Evolutionary conservation across 2,888 invertebrate genomes (phyloP).

Genomic region (Coelopa pilipes): DNA sequence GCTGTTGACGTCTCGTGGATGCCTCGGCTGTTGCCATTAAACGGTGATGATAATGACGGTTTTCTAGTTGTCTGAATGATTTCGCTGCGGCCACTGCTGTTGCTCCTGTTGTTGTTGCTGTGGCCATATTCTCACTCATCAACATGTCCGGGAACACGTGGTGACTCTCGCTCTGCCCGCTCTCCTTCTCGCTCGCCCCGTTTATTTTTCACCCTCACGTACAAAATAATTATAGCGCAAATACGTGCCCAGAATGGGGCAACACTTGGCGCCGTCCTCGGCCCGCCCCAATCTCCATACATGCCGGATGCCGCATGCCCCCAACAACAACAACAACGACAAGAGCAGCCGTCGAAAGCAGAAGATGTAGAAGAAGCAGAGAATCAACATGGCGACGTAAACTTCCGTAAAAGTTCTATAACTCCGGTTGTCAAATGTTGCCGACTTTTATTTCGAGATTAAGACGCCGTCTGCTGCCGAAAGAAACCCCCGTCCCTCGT

Average conservation of each 20-base stretch:
- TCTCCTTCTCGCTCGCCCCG: not conserved
- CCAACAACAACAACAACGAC: constrained; percentile 11
- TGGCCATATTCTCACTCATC: constrained; percentile 17
- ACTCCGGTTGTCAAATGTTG: constrained; percentile 25
- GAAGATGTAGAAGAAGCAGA: not conserved
- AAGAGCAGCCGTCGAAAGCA: not conserved
- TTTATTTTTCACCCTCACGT: constrained; percentile 49
- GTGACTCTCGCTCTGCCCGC: too few species aligned
- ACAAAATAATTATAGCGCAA: constrained; percentile 61
- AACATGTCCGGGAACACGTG: constrained; percentile 31
- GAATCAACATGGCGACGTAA: constrained; percentile 8
- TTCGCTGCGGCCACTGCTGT: too few species aligned
- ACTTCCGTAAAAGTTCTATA: constrained; percentile 24
- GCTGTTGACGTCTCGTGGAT: constrained; percentile 9
- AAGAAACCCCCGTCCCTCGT: not conserved
- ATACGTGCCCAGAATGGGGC: constrained; percentile 54
- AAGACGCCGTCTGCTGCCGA: constrained; percentile 8
- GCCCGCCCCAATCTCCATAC: not conserved
- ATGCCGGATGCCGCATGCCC: not conserved
- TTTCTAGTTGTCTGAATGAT: too few species aligned
- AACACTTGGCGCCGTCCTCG: constrained; percentile 30
- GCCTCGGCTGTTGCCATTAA: too few species aligned
- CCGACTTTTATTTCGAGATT: constrained; percentile 23
- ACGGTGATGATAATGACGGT: too few species aligned
- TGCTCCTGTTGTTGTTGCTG: not conserved